Evolutionary conservation across 2,888 invertebrate species (phyloP).

Genomic region (Parnassius orleans): DNA sequence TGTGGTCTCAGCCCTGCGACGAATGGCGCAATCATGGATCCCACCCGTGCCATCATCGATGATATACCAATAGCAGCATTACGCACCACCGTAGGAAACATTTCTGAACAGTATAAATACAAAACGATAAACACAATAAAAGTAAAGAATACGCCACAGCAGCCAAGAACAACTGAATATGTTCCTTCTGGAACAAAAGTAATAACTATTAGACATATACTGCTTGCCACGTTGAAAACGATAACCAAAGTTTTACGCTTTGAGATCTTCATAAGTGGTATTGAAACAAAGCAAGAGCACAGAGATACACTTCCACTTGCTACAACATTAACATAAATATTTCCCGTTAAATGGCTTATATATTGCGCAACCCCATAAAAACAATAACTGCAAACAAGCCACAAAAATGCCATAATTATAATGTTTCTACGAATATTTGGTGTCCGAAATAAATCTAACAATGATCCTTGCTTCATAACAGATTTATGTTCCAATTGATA

Average conservation of each 20-base stretch:
- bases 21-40: slow-evolving; percentile 91
- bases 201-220: slow-evolving; percentile 82
- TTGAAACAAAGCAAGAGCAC: slow-evolving; percentile 80
- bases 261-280: slow-evolving; percentile 82
- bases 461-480: slow-evolving; percentile 57
- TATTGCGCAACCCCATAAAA: slow-evolving; percentile 90
- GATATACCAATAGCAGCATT: slow-evolving; percentile 92
- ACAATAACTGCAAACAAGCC: slow-evolving; percentile 88
- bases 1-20: slow-evolving; percentile 82
- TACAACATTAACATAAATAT: slow-evolving; percentile 89
- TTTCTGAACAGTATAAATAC: slow-evolving; percentile 89
- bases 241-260: slow-evolving; percentile 84
- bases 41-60: slow-evolving; percentile 91
- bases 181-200: slow-evolving; percentile 74
- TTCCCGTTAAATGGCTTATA: slow-evolving; percentile 86
- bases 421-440: slow-evolving; percentile 85
- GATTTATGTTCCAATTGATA: slow-evolving; percentile 46
- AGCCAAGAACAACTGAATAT: slow-evolving; percentile 81
- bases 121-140: slow-evolving; percentile 89
- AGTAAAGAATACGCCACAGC: slow-evolving; percentile 87
- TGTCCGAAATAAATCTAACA: slow-evolving; percentile 84
- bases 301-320: slow-evolving; percentile 84
- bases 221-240: slow-evolving; percentile 78
- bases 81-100: slow-evolving; percentile 93
- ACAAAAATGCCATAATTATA: slow-evolving; percentile 85